These are phyloP conservation scores for Clavelina lepadiformis DNA, from an alignment of 23 tunicate species.

Conservation along the genomic window DNA sequence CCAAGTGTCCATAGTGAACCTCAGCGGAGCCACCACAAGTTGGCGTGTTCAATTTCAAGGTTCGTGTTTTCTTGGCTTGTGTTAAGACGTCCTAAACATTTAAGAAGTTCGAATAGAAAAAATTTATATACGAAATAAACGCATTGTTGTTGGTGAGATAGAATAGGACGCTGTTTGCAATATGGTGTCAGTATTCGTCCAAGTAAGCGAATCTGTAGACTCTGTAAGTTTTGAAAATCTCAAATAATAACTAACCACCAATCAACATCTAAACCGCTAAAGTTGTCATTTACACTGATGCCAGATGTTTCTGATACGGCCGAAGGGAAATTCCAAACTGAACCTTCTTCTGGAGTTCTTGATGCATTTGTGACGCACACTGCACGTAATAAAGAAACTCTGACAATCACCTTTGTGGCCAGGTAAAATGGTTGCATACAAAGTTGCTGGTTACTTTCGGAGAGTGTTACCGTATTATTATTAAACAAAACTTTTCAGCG, in stretches of 20 bases:
- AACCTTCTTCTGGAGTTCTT: slow-evolving; percentile 39
- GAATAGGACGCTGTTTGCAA: no score
- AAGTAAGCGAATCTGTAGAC: no score
- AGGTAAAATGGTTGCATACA: slow-evolving; percentile 26
- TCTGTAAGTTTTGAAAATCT: no score
- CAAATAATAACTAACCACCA: no score
- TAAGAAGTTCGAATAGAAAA: no score
- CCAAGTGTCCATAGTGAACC: slow-evolving; percentile 43
- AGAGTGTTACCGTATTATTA: background rate
- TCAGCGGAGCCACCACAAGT: slow-evolving; percentile 27
- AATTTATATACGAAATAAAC: no score
- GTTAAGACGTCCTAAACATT: no score
- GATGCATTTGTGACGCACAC: slow-evolving; percentile 37
- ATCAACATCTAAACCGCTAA: no score
- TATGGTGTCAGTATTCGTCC: no score
- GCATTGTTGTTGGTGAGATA: no score
- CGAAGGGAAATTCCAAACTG: slow-evolving; percentile 26
- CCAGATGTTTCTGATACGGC: slow-evolving; percentile 3
- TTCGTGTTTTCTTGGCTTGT: no score
- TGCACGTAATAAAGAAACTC: slow-evolving; percentile 32
- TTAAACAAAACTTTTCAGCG: background rate
- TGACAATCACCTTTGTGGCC: slow-evolving; percentile 23
- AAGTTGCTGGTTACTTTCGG: background rate
- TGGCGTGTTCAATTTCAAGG: slow-evolving; percentile 40
- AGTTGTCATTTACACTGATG: no score